phyloP scores from a whole-genome alignment of 2,113 vertebrate genomes.

The Nerophis ophidion region DNA sequence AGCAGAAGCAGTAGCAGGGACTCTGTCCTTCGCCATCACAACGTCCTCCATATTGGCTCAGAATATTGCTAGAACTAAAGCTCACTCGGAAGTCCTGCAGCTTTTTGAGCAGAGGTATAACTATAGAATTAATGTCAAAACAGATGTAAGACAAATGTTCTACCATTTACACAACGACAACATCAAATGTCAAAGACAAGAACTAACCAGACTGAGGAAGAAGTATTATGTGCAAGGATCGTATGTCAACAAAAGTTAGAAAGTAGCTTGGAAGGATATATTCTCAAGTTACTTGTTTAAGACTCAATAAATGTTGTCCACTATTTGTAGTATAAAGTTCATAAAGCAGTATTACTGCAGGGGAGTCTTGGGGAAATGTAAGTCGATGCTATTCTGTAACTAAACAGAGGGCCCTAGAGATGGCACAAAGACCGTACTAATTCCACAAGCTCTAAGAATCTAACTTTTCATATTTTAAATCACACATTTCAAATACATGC shows the following conservation, averaged over 20 bases:
- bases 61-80: conserved; percentile 48
- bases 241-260: conserved; percentile 18
- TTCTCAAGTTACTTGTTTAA: background rate
- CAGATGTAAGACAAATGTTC: conserved; percentile 40
- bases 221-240: conserved; percentile 17
- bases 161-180: conserved; percentile 29
- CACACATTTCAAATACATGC: background rate
- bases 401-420: background rate
- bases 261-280: background rate
- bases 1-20: conserved; percentile 60
- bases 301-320: background rate
- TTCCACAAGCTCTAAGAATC: background rate
- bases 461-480: background rate
- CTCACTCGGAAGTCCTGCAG: conserved; percentile 59
- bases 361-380: background rate
- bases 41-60: conserved; percentile 52
- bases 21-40: conserved; percentile 64
- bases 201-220: conserved; percentile 32
- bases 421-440: background rate
- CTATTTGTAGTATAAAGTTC: background rate
- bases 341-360: background rate
- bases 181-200: conserved; percentile 35
- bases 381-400: background rate
- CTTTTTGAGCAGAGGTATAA: conserved; percentile 60
- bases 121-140: conserved; percentile 49